phyloP scores from a whole-genome alignment of 2,113 vertebrate species.

The Lampris incognitus region DNA sequence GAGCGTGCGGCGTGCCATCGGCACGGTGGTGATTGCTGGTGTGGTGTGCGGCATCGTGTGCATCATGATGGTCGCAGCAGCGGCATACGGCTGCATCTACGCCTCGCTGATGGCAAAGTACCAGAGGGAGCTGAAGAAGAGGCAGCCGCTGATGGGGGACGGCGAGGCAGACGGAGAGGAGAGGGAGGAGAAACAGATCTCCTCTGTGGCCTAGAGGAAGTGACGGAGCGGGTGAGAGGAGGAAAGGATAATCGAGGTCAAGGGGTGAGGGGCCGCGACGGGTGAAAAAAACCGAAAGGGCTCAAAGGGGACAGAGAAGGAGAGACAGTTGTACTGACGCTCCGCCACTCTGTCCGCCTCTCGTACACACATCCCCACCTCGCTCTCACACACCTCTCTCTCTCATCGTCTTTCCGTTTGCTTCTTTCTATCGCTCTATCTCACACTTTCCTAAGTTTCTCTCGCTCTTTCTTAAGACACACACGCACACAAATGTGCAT shows the following conservation, averaged over 20 bases:
- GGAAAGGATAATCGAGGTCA: constrained; percentile 20
- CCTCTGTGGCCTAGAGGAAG: constrained; percentile 90
- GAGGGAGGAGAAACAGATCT: constrained; percentile 95
- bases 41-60: constrained; percentile 97
- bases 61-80: constrained; percentile 99
- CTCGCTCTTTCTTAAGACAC: constrained; percentile 34
- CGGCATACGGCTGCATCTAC: constrained; percentile 97
- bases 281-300: constrained; percentile 65
- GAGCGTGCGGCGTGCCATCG: constrained; percentile 95
- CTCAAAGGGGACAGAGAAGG: constrained; percentile 69
- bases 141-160: constrained; percentile 97
- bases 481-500: constrained; percentile 31
- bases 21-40: constrained; percentile 95
- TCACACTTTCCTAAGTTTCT: constrained; percentile 56
- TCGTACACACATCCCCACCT: constrained; percentile 57
- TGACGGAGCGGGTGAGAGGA: constrained; percentile 49
- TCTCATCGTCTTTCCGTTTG: constrained; percentile 43
- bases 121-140: constrained; percentile 97
- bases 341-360: constrained; percentile 44
- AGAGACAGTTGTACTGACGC: constrained; percentile 47
- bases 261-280: constrained; percentile 55
- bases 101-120: constrained; percentile 99
- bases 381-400: constrained; percentile 42
- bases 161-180: constrained; percentile 90
- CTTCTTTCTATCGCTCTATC: constrained; percentile 20